Evolutionary conservation across 2,113 vertebrate genomes (phyloP), one percentile per base, ranked within the genome.

Genomic region (Erinaceus europaeus): DNA sequence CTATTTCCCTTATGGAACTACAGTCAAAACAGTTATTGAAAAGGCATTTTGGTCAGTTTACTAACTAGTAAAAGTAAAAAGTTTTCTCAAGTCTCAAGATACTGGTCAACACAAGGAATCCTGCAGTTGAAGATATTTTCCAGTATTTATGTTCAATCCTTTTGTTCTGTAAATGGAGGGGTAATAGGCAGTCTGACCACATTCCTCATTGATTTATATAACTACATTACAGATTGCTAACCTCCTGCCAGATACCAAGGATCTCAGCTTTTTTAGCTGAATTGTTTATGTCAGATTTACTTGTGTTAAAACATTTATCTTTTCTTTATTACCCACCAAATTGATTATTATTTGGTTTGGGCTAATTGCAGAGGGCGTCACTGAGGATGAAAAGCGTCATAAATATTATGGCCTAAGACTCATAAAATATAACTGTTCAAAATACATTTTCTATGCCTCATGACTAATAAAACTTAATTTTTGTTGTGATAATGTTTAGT

Each of bases 181-280:
- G 75, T 95, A 96, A 94, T 93, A 96, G 95, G 95, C 92, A 92
- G 95, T 92, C 86, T 59, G 1, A 87, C 95, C 93, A 86, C 95
- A 96, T 97, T 97, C 96, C 95, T 95, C 17, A 52, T 93, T 95
- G 95, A 96, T 96, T 96, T 96, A 92, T 96, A 96, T 92, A 96
- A 97, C 96, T 97, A 94, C 84, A 92, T 96, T 93, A 68, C 91
- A 95, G 87, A 94, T 95, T 94, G 87, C 95, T 95, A 95, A 96
- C 76, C 79, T 96, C 82, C 78, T 96, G 91, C 88, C 94, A 96
- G 86, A 93, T 93, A 94, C 78, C 84, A 88, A 72, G 72, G 89
- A 93, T 74, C 91, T 90, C 55, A 87, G 50, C 92, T 95, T 77
- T 29, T 79, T 90, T 91, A 90, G 65, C 27, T 94, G 68, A 93